A percentile compares a stretch with the other conserved stretches of the same genome.
These are phyloP conservation scores for Axis porcinus DNA, from an alignment of 2,113 vertebrate genomes.

Conservation along the genomic window DNA sequence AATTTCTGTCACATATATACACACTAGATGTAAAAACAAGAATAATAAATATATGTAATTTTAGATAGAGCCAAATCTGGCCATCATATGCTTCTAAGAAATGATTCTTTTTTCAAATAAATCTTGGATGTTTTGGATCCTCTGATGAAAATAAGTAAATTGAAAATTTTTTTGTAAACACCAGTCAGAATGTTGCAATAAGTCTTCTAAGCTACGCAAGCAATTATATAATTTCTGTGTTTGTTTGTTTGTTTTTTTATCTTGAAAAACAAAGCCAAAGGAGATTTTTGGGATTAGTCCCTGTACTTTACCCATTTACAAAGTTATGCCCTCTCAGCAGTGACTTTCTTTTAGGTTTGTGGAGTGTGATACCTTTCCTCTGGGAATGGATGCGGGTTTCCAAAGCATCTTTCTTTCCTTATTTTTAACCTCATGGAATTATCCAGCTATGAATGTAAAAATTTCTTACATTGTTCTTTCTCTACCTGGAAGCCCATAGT, in stretches of 20 bases:
- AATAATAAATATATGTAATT: slow-evolving; percentile 2
- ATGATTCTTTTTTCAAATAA: slow-evolving; percentile 13
- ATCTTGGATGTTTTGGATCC: slow-evolving; percentile 23
- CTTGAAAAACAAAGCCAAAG: not conserved
- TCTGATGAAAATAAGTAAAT: slow-evolving; percentile 31
- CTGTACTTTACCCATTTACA: not conserved
- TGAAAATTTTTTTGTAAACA: slow-evolving; percentile 22
- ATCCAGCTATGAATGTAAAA: not conserved
- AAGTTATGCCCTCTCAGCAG: not conserved
- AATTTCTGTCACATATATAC: not conserved
- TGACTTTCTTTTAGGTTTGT: not conserved
- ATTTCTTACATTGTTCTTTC: not conserved
- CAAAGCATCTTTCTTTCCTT: not conserved
- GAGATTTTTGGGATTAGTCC: not conserved
- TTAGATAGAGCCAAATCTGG: slow-evolving; percentile 24
- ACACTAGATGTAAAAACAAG: not conserved
- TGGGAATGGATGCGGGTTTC: not conserved
- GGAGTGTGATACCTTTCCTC: not conserved
- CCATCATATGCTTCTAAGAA: slow-evolving; percentile 23
- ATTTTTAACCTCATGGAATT: not conserved
- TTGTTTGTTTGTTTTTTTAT: not conserved
- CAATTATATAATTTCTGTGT: not conserved
- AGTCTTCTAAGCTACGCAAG: not conserved
- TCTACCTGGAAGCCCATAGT: not conserved
- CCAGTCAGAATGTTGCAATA: slow-evolving; percentile 9